Conservation (phyloP, 2,888 invertebrate species). For the Nebria salina region DNA sequence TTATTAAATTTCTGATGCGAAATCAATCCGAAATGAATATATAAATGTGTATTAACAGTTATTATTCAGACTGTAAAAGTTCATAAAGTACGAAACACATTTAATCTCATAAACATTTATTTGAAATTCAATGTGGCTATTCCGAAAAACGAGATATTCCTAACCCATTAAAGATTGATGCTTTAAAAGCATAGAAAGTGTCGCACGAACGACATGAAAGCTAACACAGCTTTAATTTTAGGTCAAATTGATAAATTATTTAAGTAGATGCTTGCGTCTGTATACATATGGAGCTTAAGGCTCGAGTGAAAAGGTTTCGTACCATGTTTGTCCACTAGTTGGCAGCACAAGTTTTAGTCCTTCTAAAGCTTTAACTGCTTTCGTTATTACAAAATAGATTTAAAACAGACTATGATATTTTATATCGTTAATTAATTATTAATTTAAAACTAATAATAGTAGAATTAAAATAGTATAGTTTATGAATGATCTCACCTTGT, state of each 20-base stretch:
- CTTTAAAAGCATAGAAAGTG: constrained; percentile 36
- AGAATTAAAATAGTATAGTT: background rate
- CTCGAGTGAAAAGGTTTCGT: background rate
- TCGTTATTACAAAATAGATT: background rate
- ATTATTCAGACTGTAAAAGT: background rate
- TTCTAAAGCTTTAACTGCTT: background rate
- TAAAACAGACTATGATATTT: background rate
- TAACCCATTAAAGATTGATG: constrained; percentile 29
- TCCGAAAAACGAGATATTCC: background rate
- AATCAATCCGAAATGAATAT: background rate
- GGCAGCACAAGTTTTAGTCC: background rate
- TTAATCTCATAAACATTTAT: background rate
- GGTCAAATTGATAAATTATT: constrained; percentile 37
- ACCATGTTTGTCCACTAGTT: background rate
- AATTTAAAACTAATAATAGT: background rate
- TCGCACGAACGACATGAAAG: constrained; percentile 21
- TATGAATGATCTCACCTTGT: too few relatives aligned
- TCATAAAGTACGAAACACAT: background rate
- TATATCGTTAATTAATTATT: background rate
- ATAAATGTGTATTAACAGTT: background rate
- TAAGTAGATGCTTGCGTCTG: background rate
- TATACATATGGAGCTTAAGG: background rate
- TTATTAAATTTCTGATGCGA: too few relatives aligned
- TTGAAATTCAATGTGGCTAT: background rate
- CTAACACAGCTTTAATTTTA: constrained; percentile 21